Evolutionary conservation across 2,113 vertebrate species (phyloP).

Genomic region (Pionites leucogaster): DNA sequence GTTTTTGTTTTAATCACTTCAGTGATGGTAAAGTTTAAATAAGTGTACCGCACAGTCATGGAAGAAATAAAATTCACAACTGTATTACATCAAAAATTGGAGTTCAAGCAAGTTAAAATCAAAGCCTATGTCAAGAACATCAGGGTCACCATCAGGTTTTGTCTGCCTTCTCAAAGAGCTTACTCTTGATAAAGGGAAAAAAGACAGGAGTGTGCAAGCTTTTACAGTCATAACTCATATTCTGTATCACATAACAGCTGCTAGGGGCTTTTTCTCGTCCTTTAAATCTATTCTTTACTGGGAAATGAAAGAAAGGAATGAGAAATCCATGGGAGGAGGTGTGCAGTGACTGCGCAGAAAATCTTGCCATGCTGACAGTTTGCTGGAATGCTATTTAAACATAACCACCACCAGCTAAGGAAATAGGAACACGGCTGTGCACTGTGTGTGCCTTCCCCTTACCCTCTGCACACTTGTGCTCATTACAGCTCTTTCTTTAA

Average conservation of each 20-base stretch:
- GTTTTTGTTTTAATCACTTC: background rate
- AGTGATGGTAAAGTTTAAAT: background rate
- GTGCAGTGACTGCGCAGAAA: background rate
- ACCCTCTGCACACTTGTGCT: conserved; percentile 24
- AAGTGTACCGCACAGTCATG: background rate
- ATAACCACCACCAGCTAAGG: conserved; percentile 21
- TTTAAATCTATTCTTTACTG: conserved; percentile 19
- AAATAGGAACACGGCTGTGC: conserved; percentile 19
- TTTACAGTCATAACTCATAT: conserved; percentile 1
- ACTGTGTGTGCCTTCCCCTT: background rate
- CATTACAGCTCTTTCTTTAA: conserved; percentile 76
- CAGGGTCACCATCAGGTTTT: conserved; percentile 52
- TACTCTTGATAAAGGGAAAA: background rate
- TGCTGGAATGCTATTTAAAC: conserved; percentile 56
- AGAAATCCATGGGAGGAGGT: background rate
- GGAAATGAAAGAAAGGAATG: conserved; percentile 41
- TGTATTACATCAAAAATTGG: conserved; percentile 32
- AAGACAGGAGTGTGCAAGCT: background rate
- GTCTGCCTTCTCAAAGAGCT: conserved; percentile 10
- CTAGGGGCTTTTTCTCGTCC: conserved; percentile 4
- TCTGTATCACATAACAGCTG: conserved; percentile 19
- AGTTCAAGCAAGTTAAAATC: conserved; percentile 41
- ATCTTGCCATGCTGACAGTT: background rate
- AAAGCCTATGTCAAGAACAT: conserved; percentile 36
- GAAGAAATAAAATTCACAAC: conserved; percentile 21